A percentile compares a stretch with the other conserved stretches of the same genome.
These are phyloP conservation scores for Pelobates cultripes DNA, from an alignment of 2,797 vertebrate genomes.

Conservation along the genomic window DNA sequence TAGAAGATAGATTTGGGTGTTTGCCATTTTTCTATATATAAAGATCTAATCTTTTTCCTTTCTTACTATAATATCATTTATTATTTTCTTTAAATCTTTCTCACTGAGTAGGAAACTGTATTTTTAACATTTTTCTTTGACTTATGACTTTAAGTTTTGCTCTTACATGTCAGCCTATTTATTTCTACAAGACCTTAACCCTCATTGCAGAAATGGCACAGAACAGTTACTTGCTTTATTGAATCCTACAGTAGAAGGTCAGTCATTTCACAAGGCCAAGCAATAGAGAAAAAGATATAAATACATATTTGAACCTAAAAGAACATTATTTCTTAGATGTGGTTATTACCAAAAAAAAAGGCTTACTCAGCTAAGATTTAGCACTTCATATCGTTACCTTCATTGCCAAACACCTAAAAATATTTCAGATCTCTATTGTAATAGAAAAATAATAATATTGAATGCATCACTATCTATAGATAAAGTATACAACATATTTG, in stretches of 20 bases:
- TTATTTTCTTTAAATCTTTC: conserved; percentile 21
- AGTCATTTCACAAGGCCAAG: not conserved
- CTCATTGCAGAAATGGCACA: conserved; percentile 7
- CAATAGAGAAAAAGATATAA: not conserved
- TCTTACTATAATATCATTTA: conserved; percentile 19
- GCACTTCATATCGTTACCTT: too few species aligned
- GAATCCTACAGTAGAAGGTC: conserved; percentile 4
- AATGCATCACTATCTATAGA: too few species aligned
- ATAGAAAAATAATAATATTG: too few species aligned
- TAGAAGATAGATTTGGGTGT: conserved; percentile 21
- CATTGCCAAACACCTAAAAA: too few species aligned
- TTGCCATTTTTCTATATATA: conserved; percentile 35
- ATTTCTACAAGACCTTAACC: conserved; percentile 38
- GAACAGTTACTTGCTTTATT: not conserved
- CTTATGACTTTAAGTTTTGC: conserved; percentile 15
- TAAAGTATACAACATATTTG: too few species aligned
- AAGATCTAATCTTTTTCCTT: conserved; percentile 42
- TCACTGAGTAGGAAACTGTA: not conserved
- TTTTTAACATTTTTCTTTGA: conserved; percentile 37
- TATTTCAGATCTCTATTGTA: too few species aligned
- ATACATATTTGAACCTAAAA: not conserved
- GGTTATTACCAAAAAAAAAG: too few species aligned
- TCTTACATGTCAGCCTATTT: conserved; percentile 36
- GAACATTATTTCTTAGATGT: too few species aligned
- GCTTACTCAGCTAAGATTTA: too few species aligned